These are phyloP conservation scores for Hirtodrosophila histrioides DNA, from an alignment of 2,888 invertebrate genomes.

Conservation along the genomic window DNA sequence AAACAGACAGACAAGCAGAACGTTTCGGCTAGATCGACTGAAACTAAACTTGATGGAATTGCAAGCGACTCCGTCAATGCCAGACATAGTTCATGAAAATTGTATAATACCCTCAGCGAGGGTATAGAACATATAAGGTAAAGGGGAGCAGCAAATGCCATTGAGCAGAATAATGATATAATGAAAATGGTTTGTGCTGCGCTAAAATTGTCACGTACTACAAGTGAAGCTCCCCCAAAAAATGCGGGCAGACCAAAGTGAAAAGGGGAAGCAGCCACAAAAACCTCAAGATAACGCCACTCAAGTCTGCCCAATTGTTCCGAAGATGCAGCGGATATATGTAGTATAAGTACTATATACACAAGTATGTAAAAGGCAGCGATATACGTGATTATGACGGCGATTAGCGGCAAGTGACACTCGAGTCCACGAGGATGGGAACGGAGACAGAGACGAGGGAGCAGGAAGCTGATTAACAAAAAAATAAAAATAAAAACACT, in stretches of 20 bases:
- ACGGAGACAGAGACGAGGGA: neutral
- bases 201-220: slow-evolving; percentile 77
- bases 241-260: slow-evolving; percentile 44
- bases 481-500: slow-evolving; percentile 27
- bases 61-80: too few relatives aligned
- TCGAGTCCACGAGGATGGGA: slow-evolving; percentile 33
- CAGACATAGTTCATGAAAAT: too few relatives aligned
- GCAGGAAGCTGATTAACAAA: slow-evolving; percentile 35
- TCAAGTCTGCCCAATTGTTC: slow-evolving; percentile 44
- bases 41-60: too few relatives aligned
- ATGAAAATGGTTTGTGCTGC: slow-evolving; percentile 43
- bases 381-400: slow-evolving; percentile 73
- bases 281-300: slow-evolving; percentile 42
- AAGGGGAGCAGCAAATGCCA: slow-evolving; percentile 27
- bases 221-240: slow-evolving; percentile 25
- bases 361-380: slow-evolving; percentile 47
- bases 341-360: too few relatives aligned
- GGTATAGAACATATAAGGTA: neutral
- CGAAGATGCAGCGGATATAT: slow-evolving; percentile 13
- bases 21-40: too few relatives aligned
- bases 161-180: slow-evolving; percentile 31
- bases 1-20: too few relatives aligned
- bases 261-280: slow-evolving; percentile 46
- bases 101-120: too few relatives aligned
- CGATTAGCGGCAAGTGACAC: slow-evolving; percentile 78